Conservation (phyloP, 2,888 invertebrate species). For the Scaeva pyrastri region DNA sequence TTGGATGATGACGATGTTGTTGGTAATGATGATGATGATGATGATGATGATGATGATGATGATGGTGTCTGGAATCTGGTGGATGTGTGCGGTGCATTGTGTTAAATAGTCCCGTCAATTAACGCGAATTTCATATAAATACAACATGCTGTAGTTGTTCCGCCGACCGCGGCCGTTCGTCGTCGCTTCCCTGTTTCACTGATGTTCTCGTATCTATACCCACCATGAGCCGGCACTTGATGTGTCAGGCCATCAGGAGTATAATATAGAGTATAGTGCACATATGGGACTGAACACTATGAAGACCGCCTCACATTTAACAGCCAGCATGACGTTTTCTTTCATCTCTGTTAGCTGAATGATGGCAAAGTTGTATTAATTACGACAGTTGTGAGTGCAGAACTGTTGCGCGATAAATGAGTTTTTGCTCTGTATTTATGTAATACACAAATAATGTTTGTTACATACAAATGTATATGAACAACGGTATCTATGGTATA, state of each 20-base stretch:
- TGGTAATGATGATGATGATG: no score
- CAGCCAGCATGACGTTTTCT: slow-evolving; percentile 62
- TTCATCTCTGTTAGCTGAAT: slow-evolving; percentile 71
- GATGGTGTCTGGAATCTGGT: neutral
- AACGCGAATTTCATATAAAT: slow-evolving; percentile 66
- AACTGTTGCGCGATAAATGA: slow-evolving; percentile 66
- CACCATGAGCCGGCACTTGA: neutral
- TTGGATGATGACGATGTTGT: no score
- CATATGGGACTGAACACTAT: neutral
- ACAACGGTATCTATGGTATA: neutral
- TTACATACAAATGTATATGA: neutral
- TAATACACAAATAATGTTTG: neutral
- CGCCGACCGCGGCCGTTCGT: neutral
- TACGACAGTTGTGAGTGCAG: slow-evolving; percentile 66
- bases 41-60: neutral
- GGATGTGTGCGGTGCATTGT: slow-evolving; percentile 55
- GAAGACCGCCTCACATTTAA: slow-evolving; percentile 43
- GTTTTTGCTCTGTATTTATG: slow-evolving; percentile 33
- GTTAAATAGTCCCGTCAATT: slow-evolving; percentile 73
- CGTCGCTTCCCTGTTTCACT: no score
- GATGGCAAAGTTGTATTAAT: slow-evolving; percentile 71
- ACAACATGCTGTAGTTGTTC: slow-evolving; percentile 55
- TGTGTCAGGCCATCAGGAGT: neutral
- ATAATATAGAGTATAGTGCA: neutral
- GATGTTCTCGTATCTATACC: no score